phyloP scores from a whole-genome alignment of 2,797 vertebrate genomes.

The Dromococcyx pavoninus region DNA sequence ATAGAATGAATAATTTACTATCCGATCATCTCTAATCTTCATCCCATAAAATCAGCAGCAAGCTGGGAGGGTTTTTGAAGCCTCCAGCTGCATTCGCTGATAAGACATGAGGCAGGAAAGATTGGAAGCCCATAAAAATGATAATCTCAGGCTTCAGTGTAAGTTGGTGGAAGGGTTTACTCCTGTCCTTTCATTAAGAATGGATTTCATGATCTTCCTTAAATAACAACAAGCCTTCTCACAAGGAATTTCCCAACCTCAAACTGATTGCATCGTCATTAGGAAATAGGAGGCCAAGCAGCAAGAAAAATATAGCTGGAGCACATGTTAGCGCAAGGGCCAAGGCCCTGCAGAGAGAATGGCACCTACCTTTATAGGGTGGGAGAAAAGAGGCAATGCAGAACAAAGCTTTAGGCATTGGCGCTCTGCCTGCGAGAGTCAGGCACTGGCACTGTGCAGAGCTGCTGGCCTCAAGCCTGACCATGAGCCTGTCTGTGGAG shows the following conservation, averaged over 20 bases:
- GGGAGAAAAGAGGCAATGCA: not conserved
- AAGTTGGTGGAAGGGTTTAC: conserved; percentile 64
- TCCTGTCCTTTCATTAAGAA: conserved; percentile 43
- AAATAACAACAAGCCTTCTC: conserved; percentile 47
- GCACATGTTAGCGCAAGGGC: not conserved
- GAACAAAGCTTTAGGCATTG: not conserved
- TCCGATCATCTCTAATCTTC: conserved; percentile 69
- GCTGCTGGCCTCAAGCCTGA: not conserved
- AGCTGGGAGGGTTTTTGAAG: conserved; percentile 67
- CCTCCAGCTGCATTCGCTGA: conserved; percentile 68
- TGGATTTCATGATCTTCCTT: conserved; percentile 51
- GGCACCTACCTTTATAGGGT: not conserved
- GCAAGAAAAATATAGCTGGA: not conserved
- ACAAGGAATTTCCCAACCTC: not conserved
- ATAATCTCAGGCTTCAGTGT: conserved; percentile 58
- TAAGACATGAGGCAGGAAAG: conserved; percentile 63
- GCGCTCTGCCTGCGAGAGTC: not conserved
- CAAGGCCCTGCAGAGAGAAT: not conserved
- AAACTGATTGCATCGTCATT: conserved; percentile 14
- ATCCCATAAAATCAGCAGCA: conserved; percentile 64
- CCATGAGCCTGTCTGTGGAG: not conserved
- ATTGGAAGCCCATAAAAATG: conserved; percentile 65
- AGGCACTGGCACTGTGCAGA: fast-evolving
- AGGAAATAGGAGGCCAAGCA: not conserved
- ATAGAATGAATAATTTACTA: conserved; percentile 67